Conservation (phyloP, 1,140 invertebrate genomes). For the Apis cerana region DNA sequence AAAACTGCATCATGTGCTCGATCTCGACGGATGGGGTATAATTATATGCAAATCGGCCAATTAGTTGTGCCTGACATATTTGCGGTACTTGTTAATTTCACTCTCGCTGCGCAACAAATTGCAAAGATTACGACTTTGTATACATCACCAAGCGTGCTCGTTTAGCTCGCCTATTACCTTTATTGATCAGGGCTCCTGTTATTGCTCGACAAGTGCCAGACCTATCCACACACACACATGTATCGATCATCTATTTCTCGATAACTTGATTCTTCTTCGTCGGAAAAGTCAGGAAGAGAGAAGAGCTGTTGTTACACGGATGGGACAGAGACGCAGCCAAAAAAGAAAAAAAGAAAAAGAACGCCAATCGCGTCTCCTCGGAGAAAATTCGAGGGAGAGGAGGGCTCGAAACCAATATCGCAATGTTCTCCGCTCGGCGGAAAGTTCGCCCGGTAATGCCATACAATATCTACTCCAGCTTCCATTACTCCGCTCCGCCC, state of each 20-base stretch:
- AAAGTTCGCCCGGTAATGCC: conserved; percentile 79
- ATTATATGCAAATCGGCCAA: conserved; percentile 67
- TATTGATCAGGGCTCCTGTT: conserved; percentile 42
- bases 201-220: conserved; percentile 18
- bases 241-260: no score
- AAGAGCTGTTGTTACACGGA: no score
- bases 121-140: conserved; percentile 59
- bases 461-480: conserved; percentile 79
- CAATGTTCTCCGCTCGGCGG: conserved; percentile 71
- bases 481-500: conserved; percentile 76
- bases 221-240: no score
- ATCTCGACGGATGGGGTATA: conserved; percentile 60
- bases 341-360: background rate
- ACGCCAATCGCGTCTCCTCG: no score
- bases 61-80: conserved; percentile 67
- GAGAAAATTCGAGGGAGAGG: background rate
- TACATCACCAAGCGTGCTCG: conserved; percentile 39
- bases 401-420: conserved; percentile 77
- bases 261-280: no score
- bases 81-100: conserved; percentile 63
- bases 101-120: conserved; percentile 58
- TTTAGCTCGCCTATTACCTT: conserved; percentile 53
- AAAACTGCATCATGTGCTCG: conserved; percentile 58
- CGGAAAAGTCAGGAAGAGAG: background rate
- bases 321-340: background rate